Evolutionary conservation across 2,113 vertebrate genomes (phyloP).

Genomic region (Dendropsophus ebraccatus): DNA sequence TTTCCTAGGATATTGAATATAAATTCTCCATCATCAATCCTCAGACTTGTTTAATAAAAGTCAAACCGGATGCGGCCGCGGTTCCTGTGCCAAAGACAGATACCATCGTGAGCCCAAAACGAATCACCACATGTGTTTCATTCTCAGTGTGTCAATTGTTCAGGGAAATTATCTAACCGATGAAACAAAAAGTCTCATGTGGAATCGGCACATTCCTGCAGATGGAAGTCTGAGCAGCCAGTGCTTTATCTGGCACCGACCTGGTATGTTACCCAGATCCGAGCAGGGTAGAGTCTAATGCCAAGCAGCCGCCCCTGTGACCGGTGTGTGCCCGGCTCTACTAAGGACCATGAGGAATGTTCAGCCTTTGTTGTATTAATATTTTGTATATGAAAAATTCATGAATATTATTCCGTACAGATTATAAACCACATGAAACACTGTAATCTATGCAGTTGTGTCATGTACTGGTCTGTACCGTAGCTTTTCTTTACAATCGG

Average conservation of each 20-base stretch:
- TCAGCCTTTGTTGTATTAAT: background rate
- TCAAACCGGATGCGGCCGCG: background rate
- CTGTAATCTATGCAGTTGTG: background rate
- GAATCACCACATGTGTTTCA: conserved; percentile 29
- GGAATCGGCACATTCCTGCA: background rate
- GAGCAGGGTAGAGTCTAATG: too few species aligned
- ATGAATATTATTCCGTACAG: too few species aligned
- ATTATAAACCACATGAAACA: background rate
- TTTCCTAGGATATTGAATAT: too few species aligned
- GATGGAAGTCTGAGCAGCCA: background rate
- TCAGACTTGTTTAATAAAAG: background rate
- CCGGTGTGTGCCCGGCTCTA: background rate
- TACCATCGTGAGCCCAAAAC: conserved; percentile 19
- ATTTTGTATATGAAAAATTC: background rate
- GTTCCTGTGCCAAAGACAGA: background rate
- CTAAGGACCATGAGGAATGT: background rate
- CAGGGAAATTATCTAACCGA: conserved; percentile 33
- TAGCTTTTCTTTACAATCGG: background rate
- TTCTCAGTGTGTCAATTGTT: conserved; percentile 1
- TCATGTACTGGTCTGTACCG: background rate
- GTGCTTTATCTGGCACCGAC: background rate
- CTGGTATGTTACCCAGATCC: background rate
- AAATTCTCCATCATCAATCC: background rate
- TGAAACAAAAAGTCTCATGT: conserved; percentile 17
- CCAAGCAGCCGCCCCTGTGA: background rate